Conservation (phyloP, 2,888 invertebrate species). For the Thera obeliscata region DNA sequence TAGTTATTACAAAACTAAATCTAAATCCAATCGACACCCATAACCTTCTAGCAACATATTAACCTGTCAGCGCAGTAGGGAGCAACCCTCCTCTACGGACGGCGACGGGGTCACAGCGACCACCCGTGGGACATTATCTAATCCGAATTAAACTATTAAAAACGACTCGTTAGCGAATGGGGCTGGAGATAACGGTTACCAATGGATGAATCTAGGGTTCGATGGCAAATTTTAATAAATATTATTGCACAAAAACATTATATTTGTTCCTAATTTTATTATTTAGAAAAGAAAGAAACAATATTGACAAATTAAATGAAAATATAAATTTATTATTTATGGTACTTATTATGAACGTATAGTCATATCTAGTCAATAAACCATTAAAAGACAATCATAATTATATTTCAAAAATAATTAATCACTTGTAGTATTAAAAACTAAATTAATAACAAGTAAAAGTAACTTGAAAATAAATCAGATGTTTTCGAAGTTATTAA, state of each 20-base stretch:
- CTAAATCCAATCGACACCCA: slow-evolving; percentile 58
- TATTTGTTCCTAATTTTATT: too few relatives aligned
- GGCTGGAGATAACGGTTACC: slow-evolving; percentile 61
- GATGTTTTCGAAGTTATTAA: too few relatives aligned
- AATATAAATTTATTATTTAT: too few relatives aligned
- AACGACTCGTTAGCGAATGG: slow-evolving; percentile 71
- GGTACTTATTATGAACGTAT: too few relatives aligned
- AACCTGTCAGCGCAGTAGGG: slow-evolving; percentile 65
- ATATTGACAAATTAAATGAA: too few relatives aligned
- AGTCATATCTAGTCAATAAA: too few relatives aligned
- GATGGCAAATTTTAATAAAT: neutral
- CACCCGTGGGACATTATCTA: slow-evolving; percentile 81
- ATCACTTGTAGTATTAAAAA: too few relatives aligned
- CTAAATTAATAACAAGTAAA: too few relatives aligned
- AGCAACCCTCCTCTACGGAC: slow-evolving; percentile 50
- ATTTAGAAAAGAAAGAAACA: too few relatives aligned
- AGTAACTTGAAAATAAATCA: too few relatives aligned
- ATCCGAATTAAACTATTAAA: slow-evolving; percentile 79
- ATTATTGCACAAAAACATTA: neutral
- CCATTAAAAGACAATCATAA: too few relatives aligned
- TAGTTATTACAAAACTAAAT: slow-evolving; percentile 23
- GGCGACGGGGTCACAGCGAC: slow-evolving; percentile 47
- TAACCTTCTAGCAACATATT: slow-evolving; percentile 46
- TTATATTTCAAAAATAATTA: too few relatives aligned
- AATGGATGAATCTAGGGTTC: slow-evolving; percentile 24